Evolutionary conservation across 2,113 vertebrate genomes (phyloP).

Genomic region (Calonectris borealis): DNA sequence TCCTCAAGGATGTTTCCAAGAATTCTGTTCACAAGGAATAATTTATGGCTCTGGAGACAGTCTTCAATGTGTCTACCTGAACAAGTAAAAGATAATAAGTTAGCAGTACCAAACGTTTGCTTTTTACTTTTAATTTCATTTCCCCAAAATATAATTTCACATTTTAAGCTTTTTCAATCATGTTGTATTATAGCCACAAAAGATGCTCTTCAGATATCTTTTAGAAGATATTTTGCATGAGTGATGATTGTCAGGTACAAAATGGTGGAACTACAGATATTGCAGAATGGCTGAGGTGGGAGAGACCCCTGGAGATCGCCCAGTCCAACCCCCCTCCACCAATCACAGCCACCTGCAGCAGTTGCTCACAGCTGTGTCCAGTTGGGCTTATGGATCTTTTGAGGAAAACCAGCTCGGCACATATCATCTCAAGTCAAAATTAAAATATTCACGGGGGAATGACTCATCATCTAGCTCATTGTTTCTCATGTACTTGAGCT

Average conservation of each 20-base stretch:
- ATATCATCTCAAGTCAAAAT: background rate
- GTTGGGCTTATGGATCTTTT: background rate
- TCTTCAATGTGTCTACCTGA: background rate
- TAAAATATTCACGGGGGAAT: background rate
- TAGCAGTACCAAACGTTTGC: background rate
- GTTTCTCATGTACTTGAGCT: background rate
- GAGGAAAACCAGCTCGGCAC: background rate
- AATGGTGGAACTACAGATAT: background rate
- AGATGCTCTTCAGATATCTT: background rate
- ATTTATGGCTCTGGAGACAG: background rate
- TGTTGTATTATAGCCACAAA: background rate
- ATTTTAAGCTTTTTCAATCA: background rate
- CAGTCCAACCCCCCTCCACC: accelerated
- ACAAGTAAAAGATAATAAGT: background rate
- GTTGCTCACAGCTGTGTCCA: background rate
- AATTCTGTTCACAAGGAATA: background rate
- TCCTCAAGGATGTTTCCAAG: background rate
- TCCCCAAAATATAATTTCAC: background rate
- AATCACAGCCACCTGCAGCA: background rate
- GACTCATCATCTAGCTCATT: background rate
- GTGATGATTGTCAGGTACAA: background rate
- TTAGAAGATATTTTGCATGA: background rate
- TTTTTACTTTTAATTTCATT: background rate
- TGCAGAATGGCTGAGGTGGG: background rate
- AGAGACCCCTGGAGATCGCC: background rate